Conservation (phyloP, 2,888 invertebrate genomes). For the Geophilus truncorum region DNA sequence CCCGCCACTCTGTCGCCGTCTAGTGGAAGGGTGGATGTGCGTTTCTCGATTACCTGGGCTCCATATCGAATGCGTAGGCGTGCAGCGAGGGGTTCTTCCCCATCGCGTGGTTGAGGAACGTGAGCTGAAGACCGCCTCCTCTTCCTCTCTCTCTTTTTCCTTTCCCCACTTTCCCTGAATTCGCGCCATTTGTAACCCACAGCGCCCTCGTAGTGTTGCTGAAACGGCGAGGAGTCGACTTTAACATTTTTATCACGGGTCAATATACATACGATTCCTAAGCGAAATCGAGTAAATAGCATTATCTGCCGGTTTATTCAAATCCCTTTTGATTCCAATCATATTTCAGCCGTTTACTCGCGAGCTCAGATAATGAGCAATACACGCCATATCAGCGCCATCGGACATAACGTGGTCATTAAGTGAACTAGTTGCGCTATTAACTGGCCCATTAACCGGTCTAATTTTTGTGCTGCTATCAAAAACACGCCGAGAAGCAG, state of each 20-base stretch:
- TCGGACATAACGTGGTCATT: neutral
- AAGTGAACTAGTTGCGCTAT: neutral
- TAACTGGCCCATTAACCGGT: slow-evolving; percentile 4
- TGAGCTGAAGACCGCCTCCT: neutral
- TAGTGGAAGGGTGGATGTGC: neutral
- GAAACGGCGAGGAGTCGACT: neutral
- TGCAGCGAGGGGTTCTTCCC: neutral
- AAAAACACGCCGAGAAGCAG: neutral
- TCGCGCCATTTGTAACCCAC: slow-evolving; percentile 1
- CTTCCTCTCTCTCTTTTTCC: no score
- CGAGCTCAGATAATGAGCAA: neutral
- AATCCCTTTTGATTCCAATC: neutral
- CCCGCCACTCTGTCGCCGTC: neutral
- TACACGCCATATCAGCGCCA: neutral
- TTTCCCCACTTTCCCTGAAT: neutral
- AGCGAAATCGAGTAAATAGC: neutral
- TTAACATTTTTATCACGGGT: neutral
- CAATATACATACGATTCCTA: neutral
- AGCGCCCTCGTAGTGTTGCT: neutral
- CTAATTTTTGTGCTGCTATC: slow-evolving; percentile 4
- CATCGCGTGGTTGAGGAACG: neutral
- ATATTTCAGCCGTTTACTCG: neutral
- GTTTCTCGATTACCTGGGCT: neutral
- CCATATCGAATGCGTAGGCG: neutral
- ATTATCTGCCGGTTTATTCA: neutral